A percentile compares a stretch with the other conserved stretches of the same genome.
Conservation (phyloP, 2,888 invertebrate species). For the Gasteruption jaculator region DNA sequence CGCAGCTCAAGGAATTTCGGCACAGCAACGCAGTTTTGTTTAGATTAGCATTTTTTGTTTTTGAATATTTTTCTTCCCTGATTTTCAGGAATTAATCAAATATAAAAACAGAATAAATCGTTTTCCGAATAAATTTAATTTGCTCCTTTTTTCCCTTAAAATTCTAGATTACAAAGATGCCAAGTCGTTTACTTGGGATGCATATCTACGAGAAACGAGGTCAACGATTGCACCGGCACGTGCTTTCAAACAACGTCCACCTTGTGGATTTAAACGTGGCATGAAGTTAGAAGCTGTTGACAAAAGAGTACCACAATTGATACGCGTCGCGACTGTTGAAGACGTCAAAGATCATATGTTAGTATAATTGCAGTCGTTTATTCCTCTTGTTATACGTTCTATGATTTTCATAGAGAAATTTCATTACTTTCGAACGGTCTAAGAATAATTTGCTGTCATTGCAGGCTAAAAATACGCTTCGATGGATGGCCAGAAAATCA, state of each 20-base stretch:
- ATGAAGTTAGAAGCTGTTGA: conserved; percentile 90
- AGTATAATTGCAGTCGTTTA: conserved; percentile 16
- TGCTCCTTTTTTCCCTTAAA: conserved; percentile 1
- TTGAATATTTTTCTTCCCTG: no score
- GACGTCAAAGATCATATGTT: conserved; percentile 66
- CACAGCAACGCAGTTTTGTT: not conserved
- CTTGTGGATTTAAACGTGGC: conserved; percentile 74
- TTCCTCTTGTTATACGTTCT: conserved; percentile 1
- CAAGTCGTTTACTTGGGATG: conserved; percentile 78
- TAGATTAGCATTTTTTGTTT: not conserved
- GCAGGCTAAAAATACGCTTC: conserved; percentile 62
- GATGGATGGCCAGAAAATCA: conserved; percentile 86
- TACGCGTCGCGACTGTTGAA: conserved; percentile 79
- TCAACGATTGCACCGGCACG: conserved; percentile 72
- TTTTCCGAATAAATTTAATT: no score
- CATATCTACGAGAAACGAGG: conserved; percentile 73
- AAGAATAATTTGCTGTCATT: conserved; percentile 3
- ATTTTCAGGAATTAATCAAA: no score
- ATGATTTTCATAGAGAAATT: not conserved
- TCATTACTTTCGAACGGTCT: not conserved
- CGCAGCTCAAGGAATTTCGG: no score
- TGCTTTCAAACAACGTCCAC: conserved; percentile 76
- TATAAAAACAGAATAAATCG: not conserved
- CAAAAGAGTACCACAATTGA: conserved; percentile 73
- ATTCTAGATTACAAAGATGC: conserved; percentile 64